Base-by-base conservation (phyloP, 2,113 vertebrate genomes). In the Elachura formosa region DNA sequence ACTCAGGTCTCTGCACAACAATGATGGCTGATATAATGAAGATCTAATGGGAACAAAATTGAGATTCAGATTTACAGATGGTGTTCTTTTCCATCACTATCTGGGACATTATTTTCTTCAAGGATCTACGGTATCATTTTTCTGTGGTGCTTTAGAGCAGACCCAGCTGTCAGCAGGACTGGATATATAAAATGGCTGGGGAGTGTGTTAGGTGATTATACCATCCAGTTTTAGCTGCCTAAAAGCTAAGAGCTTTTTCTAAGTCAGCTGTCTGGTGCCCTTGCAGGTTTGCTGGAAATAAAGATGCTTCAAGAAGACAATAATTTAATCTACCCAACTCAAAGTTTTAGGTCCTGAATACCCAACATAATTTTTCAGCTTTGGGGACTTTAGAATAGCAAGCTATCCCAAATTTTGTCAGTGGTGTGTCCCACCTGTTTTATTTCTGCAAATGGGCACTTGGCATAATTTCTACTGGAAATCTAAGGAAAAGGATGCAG, bases 61-160 rank as follows among this genome's bases (percentile, higher is more conserved):
- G 81, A 79, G 94, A 91, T 95, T 95, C 90, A 94, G 89, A 89
- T 54, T 73, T 97, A 93, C 93, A 95, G 93, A 94, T 96, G 96
- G 84, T 81, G 62, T 68, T 94, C 62, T 66, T 93, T 94, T 89
- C 91, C 84, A 49, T 93, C 59, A 54, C 82, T 94, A 4, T 89
- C 66, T 82, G 49, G 71, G 77, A 89, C 21, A 31, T 93, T 90
- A 92, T 96, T 96, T 97, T 82, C 91, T 96, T 96, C 81, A 94
- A 95, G 78, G 71, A 91, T 84, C 69, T 84, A 63, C 1, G 14
- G 45, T n/a, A 77, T 73, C 11, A 0, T 92, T 91, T 96, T 93
- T 62, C 79, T 90, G 72, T 67, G 59, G 63, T 94, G 88, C 63
- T 95, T 94, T 80, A 93, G 33, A 94, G 67, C 34, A 86, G 67